phyloP scores from a whole-genome alignment of 2,113 vertebrate species.

The Myrmecobius fasciatus region DNA sequence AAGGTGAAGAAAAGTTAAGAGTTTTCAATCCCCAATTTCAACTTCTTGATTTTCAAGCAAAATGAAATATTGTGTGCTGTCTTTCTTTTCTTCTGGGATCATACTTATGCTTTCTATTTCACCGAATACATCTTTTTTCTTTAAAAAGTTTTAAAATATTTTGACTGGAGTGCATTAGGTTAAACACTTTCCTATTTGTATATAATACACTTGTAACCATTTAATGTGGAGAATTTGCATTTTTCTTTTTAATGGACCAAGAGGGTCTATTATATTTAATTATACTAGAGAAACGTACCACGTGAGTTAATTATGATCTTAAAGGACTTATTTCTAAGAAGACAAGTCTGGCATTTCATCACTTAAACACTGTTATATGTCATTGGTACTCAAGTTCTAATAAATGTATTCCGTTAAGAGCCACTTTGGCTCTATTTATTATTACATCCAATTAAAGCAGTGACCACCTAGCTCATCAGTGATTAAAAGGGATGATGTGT shows the following conservation, averaged over 20 bases:
- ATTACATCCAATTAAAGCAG: constrained; percentile 35
- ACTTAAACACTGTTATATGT: constrained; percentile 12
- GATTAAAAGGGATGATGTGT: background rate
- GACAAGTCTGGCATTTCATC: background rate
- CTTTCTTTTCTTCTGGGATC: background rate
- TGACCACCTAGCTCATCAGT: constrained; percentile 47
- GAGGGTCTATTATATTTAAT: constrained; percentile 40
- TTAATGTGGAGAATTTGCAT: constrained; percentile 51
- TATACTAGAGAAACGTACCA: constrained; percentile 54
- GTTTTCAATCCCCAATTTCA: background rate
- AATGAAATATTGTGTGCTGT: constrained; percentile 28
- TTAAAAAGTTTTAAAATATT: background rate
- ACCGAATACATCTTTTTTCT: background rate
- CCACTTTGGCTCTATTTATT: constrained; percentile 52
- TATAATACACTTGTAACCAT: constrained; percentile 32
- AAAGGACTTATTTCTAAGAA: constrained; percentile 46
- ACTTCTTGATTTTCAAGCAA: constrained; percentile 54
- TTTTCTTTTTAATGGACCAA: constrained; percentile 5
- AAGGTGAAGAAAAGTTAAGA: constrained; percentile 43
- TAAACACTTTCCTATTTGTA: constrained; percentile 10
- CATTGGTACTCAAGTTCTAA: constrained; percentile 21
- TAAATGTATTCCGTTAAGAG: constrained; percentile 20
- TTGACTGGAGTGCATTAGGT: constrained; percentile 42
- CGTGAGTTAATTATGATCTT: constrained; percentile 30
- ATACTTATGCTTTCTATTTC: background rate